Evolutionary conservation across 2,888 invertebrate species (phyloP).

Genomic region (Ceratothoa steindachneri): DNA sequence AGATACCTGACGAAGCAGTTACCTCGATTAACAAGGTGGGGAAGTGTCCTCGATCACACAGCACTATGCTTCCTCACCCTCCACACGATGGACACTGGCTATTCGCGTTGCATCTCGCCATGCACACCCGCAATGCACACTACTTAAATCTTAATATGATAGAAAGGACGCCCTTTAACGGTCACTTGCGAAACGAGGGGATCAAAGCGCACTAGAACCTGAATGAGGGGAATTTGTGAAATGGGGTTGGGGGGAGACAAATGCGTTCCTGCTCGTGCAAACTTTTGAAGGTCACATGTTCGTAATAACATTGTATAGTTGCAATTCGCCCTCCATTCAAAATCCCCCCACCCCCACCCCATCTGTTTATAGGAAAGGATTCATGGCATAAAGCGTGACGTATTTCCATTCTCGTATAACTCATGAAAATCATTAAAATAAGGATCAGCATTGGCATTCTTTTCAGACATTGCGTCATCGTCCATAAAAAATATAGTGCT

Average conservation of each 20-base stretch:
- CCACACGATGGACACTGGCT: conserved; percentile 44
- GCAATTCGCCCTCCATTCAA: not conserved
- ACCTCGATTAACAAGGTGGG: too few relatives aligned
- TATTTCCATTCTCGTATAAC: too few relatives aligned
- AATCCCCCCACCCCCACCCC: too few relatives aligned
- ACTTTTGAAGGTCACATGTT: conserved; percentile 12
- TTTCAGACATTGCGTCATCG: not conserved
- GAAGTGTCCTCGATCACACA: not conserved
- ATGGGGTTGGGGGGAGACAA: not conserved
- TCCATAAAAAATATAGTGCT: not conserved
- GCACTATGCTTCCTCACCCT: conserved; percentile 1
- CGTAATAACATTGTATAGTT: not conserved
- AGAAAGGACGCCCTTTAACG: conserved; percentile 39
- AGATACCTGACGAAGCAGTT: too few relatives aligned
- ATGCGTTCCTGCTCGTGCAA: not conserved
- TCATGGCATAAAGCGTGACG: too few relatives aligned
- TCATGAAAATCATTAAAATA: too few relatives aligned
- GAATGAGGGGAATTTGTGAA: conserved; percentile 2
- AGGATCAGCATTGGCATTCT: too few relatives aligned
- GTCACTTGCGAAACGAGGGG: conserved; percentile 42
- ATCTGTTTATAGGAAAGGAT: too few relatives aligned
- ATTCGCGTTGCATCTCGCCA: conserved; percentile 7
- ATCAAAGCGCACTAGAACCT: conserved; percentile 27
- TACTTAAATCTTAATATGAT: conserved; percentile 44
- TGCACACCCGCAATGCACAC: conserved; percentile 40